Evolutionary conservation across 2,797 vertebrate species (phyloP).

Genomic region (Paguma larvata): DNA sequence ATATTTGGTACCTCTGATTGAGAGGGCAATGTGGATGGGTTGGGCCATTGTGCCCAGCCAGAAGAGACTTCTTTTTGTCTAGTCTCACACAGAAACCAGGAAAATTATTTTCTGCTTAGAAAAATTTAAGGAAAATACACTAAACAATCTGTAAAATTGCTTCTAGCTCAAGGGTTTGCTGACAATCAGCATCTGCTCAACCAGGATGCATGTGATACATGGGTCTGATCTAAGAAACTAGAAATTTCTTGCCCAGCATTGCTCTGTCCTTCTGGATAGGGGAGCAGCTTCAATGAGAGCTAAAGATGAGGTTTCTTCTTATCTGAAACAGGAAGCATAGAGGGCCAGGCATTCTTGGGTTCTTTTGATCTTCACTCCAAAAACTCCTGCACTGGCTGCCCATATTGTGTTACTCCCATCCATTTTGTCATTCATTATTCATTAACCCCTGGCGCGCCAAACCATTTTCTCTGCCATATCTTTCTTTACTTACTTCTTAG

Average conservation of each 20-base stretch:
- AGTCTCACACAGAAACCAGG: background rate
- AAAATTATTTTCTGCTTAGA: background rate
- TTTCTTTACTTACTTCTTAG: background rate
- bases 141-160: slow-evolving; percentile 2
- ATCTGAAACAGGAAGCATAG: background rate
- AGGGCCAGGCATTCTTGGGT: background rate
- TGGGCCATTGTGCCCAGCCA: background rate
- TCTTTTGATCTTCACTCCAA: background rate
- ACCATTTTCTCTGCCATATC: background rate
- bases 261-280: background rate
- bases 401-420: background rate
- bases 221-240: background rate
- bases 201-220: background rate
- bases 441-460: background rate
- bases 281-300: background rate
- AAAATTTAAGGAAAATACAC: slow-evolving; percentile 20
- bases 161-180: slow-evolving; percentile 9
- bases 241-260: background rate
- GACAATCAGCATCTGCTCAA: slow-evolving; percentile 4
- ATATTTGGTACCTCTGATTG: background rate
- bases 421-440: slow-evolving; percentile 3
- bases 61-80: slow-evolving; percentile 36
- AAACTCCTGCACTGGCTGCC: background rate
- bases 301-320: background rate
- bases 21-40: background rate